Evolutionary conservation across 1,140 invertebrate genomes (phyloP).

Genomic region (Pachypeltis micranthus): DNA sequence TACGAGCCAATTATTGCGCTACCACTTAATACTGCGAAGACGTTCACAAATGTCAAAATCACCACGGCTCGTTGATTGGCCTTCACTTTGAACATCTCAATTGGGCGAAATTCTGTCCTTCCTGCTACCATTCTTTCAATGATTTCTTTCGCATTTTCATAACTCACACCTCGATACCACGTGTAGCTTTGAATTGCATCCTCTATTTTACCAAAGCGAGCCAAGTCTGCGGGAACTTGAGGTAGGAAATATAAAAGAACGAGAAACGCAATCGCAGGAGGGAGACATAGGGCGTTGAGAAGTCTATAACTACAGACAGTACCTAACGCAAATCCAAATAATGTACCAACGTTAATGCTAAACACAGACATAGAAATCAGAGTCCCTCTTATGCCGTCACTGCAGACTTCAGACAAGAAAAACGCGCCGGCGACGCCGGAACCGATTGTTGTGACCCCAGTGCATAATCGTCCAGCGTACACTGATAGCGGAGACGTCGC

Average conservation of each 20-base stretch:
- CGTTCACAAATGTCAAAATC: not conserved
- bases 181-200: not conserved
- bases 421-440: not conserved
- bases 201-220: not conserved
- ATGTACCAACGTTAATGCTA: not conserved
- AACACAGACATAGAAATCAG: not conserved
- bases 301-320: not conserved
- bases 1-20: not conserved
- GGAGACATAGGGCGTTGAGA: not conserved
- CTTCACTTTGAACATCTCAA: not conserved
- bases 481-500: not conserved
- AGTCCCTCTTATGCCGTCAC: not conserved
- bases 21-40: not conserved
- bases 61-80: not conserved
- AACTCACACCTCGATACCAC: not conserved
- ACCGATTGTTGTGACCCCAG: not conserved
- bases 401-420: not conserved
- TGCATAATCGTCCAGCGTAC: not conserved
- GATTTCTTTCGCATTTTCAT: not conserved
- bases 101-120: not conserved
- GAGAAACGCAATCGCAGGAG: not conserved
- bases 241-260: not conserved
- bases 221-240: not conserved
- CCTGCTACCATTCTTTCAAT: not conserved
- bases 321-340: not conserved